A percentile compares a stretch with the other conserved stretches of the same genome.
Evolutionary conservation across 2,113 vertebrate genomes (phyloP).

Genomic region (Dasyurus viverrinus): DNA sequence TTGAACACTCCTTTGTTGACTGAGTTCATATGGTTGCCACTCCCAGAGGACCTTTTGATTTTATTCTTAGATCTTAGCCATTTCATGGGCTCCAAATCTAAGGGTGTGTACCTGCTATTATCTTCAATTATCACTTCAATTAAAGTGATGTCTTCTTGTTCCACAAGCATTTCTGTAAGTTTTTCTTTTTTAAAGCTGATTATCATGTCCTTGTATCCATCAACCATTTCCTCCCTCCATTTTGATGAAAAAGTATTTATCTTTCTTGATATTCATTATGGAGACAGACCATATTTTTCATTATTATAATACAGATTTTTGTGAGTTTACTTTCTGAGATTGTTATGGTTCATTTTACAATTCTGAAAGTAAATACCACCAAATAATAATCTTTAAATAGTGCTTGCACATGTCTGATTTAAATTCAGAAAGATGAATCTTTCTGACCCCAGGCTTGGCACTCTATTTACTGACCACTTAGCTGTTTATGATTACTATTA

Average conservation of each 20-base stretch:
- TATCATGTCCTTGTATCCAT: background rate
- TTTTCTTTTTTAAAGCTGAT: background rate
- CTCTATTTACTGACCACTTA: too few relatives aligned
- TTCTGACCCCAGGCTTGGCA: too few relatives aligned
- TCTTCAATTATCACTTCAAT: background rate
- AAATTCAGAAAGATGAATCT: too few relatives aligned
- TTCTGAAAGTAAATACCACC: background rate
- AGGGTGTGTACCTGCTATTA: background rate
- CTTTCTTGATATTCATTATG: background rate
- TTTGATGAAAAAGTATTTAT: background rate
- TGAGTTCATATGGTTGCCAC: background rate
- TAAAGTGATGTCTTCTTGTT: background rate
- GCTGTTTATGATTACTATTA: too few relatives aligned
- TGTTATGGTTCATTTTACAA: background rate
- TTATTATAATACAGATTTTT: background rate
- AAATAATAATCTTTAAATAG: background rate
- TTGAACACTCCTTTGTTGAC: background rate
- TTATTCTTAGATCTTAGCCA: background rate
- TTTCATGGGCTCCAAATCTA: background rate
- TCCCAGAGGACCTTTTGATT: background rate
- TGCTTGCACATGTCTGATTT: background rate
- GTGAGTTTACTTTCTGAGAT: background rate
- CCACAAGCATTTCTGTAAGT: background rate
- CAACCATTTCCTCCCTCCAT: background rate
- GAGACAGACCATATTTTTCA: background rate